Evolutionary conservation across 2,888 invertebrate genomes (phyloP), one percentile per base, ranked within the genome.

Genomic region (Rotaria sp.): DNA sequence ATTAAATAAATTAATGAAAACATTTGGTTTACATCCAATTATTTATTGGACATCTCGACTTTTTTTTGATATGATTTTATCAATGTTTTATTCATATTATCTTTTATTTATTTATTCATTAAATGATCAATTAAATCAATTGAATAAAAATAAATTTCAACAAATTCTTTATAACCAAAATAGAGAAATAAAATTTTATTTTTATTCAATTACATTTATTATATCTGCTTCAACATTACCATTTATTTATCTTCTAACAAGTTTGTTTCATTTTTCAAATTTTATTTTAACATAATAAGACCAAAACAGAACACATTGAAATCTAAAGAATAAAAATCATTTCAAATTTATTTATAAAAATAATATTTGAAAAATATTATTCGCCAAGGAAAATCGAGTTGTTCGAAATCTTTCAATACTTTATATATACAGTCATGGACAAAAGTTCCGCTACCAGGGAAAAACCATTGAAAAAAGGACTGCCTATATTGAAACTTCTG

Each of bases 11-110:
- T 80, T 80, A 80, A 11, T 80, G 45, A 41, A n/a, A n/a, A 45
- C 45, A 10, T 80, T 80, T 80, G 80, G 80, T 45, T n/a, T 80
- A 45, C 26, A 80, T 80, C 45, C 80, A 45, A n/a, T 80, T 11
- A 45, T 45, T 11, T 80, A 80, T 45, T 80, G 80, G 80, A 45
- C 80, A 80, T 24, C 45, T 13, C 26, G n/a, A n/a, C 45, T n/a
- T 45, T 45, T 80, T 1, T 41, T 80, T 80, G 45, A 80, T 45
- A n/a, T 80, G 2, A 13, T 45, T 7, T 45, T 80, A 80, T 38
- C 45, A 18, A 5, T 18, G 18, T 18, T 67, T 35, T 67, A 67
- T 35, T 35, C 67, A 38, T 67, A 38, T 15, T 7, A 21, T 67
- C 35, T 67, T 30, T 38, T 35, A 18, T 67, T 35, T 8, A 67